phyloP scores from a whole-genome alignment of 1,140 invertebrate genomes.

The Heterodera schachtii region DNA sequence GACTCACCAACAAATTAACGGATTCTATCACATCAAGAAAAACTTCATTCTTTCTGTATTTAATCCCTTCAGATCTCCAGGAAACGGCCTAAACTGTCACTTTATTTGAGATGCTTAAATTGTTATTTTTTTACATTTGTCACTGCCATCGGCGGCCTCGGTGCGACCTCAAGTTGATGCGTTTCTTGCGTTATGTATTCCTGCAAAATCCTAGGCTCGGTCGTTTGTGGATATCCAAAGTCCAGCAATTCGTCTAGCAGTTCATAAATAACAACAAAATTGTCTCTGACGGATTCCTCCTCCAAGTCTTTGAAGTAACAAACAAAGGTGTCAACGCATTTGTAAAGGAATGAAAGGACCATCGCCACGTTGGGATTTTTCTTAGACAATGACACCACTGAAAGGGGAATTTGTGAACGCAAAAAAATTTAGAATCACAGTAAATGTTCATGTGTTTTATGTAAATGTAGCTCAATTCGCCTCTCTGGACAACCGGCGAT shows the following conservation, averaged over 20 bases:
- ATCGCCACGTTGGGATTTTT: slow-evolving; percentile 97
- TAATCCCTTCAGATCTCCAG: slow-evolving; percentile 97
- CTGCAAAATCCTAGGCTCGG: slow-evolving; percentile 97
- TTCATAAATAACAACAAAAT: slow-evolving; percentile 99
- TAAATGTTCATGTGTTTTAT: slow-evolving; percentile 99
- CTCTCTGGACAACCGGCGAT: slow-evolving; percentile 75
- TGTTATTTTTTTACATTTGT: slow-evolving; percentile 76
- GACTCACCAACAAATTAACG: slow-evolving; percentile 83
- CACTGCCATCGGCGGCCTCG: slow-evolving; percentile 93
- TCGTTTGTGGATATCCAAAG: slow-evolving; percentile 79
- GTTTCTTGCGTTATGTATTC: slow-evolving; percentile 97
- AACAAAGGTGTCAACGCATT: slow-evolving; percentile 91
- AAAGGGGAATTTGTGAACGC: slow-evolving; percentile 20
- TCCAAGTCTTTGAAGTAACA: slow-evolving; percentile 99
- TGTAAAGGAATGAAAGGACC: slow-evolving; percentile 95
- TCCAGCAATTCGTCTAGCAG: slow-evolving; percentile 94
- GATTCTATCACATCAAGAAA: slow-evolving; percentile 99
- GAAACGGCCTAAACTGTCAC: slow-evolving; percentile 73
- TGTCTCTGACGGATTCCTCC: slow-evolving; percentile 97
- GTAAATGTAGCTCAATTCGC: slow-evolving; percentile 90
- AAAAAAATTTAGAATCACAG: slow-evolving; percentile 55
- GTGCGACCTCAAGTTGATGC: slow-evolving; percentile 91
- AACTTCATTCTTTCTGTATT: slow-evolving; percentile 99
- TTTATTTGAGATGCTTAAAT: slow-evolving; percentile 69
- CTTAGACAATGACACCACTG: slow-evolving; percentile 90